These are phyloP conservation scores for Pelochelys cantorii DNA, from an alignment of 2,797 vertebrate genomes.

Conservation along the genomic window DNA sequence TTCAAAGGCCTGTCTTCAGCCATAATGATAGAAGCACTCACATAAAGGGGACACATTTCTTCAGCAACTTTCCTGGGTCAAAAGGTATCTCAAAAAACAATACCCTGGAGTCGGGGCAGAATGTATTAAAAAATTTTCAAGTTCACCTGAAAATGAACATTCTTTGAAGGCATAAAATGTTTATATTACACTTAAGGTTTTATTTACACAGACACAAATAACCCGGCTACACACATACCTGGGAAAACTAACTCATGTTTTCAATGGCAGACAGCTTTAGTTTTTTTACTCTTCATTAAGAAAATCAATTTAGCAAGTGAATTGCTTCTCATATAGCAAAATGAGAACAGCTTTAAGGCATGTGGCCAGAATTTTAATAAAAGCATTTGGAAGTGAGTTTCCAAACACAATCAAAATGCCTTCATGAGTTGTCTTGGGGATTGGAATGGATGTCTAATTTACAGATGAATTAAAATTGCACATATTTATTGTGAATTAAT, in stretches of 20 bases:
- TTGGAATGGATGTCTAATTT: conserved; percentile 20
- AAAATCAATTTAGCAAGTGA: conserved; percentile 50
- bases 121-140: background rate
- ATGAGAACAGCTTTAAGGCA: conserved; percentile 17
- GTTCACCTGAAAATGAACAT: conserved; percentile 28
- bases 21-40: background rate
- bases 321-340: conserved; percentile 15
- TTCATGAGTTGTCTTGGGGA: background rate
- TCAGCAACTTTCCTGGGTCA: background rate
- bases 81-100: conserved; percentile 1
- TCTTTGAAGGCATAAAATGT: conserved; percentile 12
- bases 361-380: conserved; percentile 9
- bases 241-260: conserved; percentile 31
- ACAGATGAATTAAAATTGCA: background rate
- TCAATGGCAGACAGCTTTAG: conserved; percentile 14
- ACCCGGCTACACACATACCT: background rate
- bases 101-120: background rate
- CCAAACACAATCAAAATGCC: background rate
- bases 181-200: background rate
- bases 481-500: conserved; percentile 1
- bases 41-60: conserved; percentile 21
- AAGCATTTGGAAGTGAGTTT: conserved; percentile 23
- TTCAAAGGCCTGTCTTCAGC: background rate
- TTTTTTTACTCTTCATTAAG: conserved; percentile 47
- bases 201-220: background rate